These are phyloP conservation scores for Cladopsammia gracilis DNA, from an alignment of 64 coral and sea anemone species.

Conservation along the genomic window DNA sequence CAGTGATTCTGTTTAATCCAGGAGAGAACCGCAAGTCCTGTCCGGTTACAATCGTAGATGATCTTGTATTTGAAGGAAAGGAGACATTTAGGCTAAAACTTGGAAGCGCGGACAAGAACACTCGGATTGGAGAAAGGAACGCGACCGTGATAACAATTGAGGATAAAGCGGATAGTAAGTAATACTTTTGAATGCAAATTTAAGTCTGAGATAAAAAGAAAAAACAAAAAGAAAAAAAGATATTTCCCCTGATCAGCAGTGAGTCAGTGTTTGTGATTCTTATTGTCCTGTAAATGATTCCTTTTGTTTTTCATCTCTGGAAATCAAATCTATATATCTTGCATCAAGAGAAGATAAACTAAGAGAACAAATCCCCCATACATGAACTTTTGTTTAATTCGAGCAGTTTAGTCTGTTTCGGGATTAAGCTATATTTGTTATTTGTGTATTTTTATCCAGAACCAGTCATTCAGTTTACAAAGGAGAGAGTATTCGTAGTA, in stretches of 20 bases:
- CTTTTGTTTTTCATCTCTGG: no score
- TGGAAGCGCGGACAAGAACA: slow-evolving; percentile 29
- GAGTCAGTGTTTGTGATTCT: no score
- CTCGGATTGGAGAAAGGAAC: slow-evolving; percentile 77
- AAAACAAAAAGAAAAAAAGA: no score
- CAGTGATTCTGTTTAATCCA: slow-evolving; percentile 76
- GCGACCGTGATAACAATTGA: slow-evolving; percentile 60
- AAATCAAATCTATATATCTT: no score
- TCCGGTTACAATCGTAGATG: slow-evolving; percentile 75
- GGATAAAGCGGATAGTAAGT: slow-evolving; percentile 88
- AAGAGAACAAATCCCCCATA: no score
- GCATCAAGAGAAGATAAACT: no score
- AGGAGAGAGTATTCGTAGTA: slow-evolving; percentile 76
- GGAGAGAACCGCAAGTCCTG: slow-evolving; percentile 80
- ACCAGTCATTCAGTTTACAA: slow-evolving; percentile 76
- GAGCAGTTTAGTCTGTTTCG: background rate
- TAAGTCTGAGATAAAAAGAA: no score
- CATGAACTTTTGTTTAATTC: no score
- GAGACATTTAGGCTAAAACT: slow-evolving; percentile 82
- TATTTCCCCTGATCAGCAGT: no score
- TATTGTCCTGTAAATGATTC: no score
- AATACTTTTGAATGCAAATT: background rate
- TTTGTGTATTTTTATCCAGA: slow-evolving; percentile 53
- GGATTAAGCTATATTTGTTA: background rate
- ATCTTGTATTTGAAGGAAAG: slow-evolving; percentile 68